Conservation (phyloP, 2,113 vertebrate species). For the Antechinus flavipes region DNA sequence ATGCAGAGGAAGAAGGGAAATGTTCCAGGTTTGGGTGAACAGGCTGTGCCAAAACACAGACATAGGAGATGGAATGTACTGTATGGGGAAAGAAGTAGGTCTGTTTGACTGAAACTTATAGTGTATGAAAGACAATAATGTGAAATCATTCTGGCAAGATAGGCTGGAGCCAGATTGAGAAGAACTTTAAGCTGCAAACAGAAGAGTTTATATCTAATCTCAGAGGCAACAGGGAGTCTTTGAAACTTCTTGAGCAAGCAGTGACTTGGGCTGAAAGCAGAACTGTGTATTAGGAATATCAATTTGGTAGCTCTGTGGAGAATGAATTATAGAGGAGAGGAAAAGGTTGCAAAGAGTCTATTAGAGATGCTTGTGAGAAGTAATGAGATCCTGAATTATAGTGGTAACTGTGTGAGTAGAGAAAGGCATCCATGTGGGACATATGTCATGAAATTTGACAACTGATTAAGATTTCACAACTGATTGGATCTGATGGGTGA, state of each 20-base stretch:
- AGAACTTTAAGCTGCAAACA: not conserved
- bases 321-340: not conserved
- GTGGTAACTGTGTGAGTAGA: not conserved
- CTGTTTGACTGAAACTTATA: not conserved
- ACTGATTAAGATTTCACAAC: not conserved
- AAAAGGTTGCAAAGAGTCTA: not conserved
- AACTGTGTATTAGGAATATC: not conserved
- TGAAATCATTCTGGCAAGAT: not conserved
- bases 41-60: not conserved
- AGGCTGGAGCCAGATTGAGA: not conserved
- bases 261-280: not conserved
- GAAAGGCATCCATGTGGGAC: not conserved
- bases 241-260: not conserved
- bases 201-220: not conserved
- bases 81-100: not conserved
- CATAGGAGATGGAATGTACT: not conserved
- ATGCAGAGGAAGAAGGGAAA: not conserved
- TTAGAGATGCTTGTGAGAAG: not conserved
- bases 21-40: not conserved
- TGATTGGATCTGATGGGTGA: not conserved
- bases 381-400: not conserved
- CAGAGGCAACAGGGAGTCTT: not conserved
- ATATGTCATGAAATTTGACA: not conserved
- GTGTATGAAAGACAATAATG: not conserved
- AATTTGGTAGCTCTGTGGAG: not conserved